Base-by-base conservation (phyloP, 2,113 vertebrate genomes). In the Melospiza melodia region DNA sequence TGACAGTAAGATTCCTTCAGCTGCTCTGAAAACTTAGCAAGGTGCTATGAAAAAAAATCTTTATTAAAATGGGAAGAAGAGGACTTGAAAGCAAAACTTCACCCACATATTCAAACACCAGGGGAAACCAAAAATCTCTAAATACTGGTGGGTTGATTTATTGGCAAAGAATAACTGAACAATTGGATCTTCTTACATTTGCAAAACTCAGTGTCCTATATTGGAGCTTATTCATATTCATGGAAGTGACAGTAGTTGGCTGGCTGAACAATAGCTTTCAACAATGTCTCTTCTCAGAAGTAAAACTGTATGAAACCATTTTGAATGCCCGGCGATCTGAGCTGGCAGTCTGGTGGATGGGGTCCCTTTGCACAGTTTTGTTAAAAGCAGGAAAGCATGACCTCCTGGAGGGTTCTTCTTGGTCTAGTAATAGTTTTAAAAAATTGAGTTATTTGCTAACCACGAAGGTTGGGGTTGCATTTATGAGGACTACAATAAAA, bases 191-290 rank as follows among this genome's bases (percentile, higher is more conserved):
- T 92, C 84, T 69, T 92, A n/a, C 35, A 80, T 92, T 87, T 96
- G 87, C 44, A 86, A 84, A 97, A 94, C 71, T 95, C 39, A 5
- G 57, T 92, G 94, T 91, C 94, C 89, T 95, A 58, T 95, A 85
- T 90, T 89, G 71, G 74, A 94, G 57, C 91, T 97, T 91, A 94
- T 95, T 97, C 89, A 88, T 93, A 94, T 95, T 96, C 82, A 91
- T 91, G 92, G 76, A 57, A 94, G 82, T 87, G 93, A 90, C 83
- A 88, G 84, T 43, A 90, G 84, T 74, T 97, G 93, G 83, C 90
- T 95, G 85, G 62, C 66, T 93, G 94, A 96, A 96, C 74, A 73
- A 88, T 87, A 59, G 75, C 79, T 86, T 94, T 84, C 91, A 77
- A 87, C 89, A 84, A 12, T 52, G 85, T 91, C 67, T 79, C 62